Base-by-base conservation (phyloP, 2,888 invertebrate genomes). In the Bombylius discolor region DNA sequence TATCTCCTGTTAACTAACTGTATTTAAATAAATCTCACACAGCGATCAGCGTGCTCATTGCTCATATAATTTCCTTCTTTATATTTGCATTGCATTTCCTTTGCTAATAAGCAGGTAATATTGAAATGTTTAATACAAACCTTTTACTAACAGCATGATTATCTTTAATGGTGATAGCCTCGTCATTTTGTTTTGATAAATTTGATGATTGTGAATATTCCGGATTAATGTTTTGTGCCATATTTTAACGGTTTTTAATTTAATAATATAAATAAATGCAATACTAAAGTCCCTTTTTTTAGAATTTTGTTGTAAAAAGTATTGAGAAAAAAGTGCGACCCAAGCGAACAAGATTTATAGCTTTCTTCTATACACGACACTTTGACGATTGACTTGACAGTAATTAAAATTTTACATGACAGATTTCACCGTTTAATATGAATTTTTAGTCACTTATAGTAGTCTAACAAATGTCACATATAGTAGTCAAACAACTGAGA, bases 131-230 rank as follows among this genome's bases (percentile, higher is more conserved):
- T 4, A 44, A 12, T 61, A 73, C 78, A 77, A 76, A 89, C 90
- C 90, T 83, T 85, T 89, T 91, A 76, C 88, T 89, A 64, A 90
- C 90, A 70, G 90, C 89, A 76, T 91, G 90, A 77, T 87, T 89
- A 75, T 91, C 90, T 75, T 81, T 81, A 65, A 81, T 69, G 72
- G 81, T 85, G 68, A 85, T 83, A 64, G 83, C 84, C 70, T 88
- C 89, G 71, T 89, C 88, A 70, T 82, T 85, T 65, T 88, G 87
- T 79, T 90, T 90, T 61, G 80, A 77, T 62, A 81, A 80, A 70
- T 84, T 81, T 60, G 85, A 82, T 65, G 85, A 83, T 62, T 82
- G 82, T 62, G 85, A 82, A 69, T 82, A 82, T 70, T 84, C 83
- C 63, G 90, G 89, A 76, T 89, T 89, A 65, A 89, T 84, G 77